Evolutionary conservation across 2,113 vertebrate species (phyloP).

Genomic region (Patagioenas fasciata): DNA sequence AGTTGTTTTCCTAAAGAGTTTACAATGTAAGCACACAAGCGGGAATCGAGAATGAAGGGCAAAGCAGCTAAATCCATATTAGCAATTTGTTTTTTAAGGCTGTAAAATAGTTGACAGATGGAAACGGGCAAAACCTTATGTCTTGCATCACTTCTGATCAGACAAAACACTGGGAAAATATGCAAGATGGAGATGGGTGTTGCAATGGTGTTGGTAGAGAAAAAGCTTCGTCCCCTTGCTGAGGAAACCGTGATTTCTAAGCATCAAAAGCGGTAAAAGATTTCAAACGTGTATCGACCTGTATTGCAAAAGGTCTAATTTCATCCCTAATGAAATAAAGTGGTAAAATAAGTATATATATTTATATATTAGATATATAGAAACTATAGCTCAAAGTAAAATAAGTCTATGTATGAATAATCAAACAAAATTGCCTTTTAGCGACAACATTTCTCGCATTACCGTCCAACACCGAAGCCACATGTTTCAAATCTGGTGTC

Average conservation of each 20-base stretch:
- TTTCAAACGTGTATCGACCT: background rate
- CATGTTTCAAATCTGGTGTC: background rate
- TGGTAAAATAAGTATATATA: background rate
- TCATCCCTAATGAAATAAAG: background rate
- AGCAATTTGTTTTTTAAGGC: background rate
- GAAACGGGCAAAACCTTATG: background rate
- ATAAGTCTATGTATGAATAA: background rate
- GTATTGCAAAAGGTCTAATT: background rate
- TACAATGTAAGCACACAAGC: background rate
- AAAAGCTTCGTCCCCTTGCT: background rate
- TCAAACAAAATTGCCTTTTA: background rate
- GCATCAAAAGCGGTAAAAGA: background rate
- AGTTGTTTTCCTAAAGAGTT: background rate
- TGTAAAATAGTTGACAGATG: background rate
- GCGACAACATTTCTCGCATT: background rate
- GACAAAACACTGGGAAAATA: background rate
- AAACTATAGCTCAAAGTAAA: background rate
- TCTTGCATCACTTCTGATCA: background rate
- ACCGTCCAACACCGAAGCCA: background rate
- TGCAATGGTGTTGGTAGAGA: background rate
- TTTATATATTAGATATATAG: background rate
- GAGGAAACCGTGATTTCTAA: background rate
- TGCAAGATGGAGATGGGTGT: background rate
- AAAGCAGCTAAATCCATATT: background rate
- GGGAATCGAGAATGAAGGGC: background rate